Percentiles rank a stretch among this genome's conserved stretches.
Conservation (phyloP, 2,888 invertebrate species). For the Pristionchus fissidentatus region DNA sequence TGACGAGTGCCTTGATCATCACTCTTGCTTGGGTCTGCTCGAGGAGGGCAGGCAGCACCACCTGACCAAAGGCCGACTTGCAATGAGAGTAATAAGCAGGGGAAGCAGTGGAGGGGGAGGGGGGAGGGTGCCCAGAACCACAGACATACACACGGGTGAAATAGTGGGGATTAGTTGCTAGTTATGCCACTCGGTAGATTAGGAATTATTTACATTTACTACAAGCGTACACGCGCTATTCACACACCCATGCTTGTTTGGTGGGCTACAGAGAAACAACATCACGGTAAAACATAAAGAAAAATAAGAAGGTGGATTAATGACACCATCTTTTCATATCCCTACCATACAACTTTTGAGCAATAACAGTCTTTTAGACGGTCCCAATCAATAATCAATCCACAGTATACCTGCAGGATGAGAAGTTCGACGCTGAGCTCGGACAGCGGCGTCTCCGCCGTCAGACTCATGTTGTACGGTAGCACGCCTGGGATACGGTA, state of each 20-base stretch:
- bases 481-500: constrained; percentile 87
- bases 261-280: too few species aligned
- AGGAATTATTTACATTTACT: too few species aligned
- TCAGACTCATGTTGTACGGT: constrained; percentile 90
- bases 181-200: too few species aligned
- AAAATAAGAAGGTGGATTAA: too few species aligned
- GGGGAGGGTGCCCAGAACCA: too few species aligned
- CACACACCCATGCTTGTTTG: too few species aligned
- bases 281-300: too few species aligned
- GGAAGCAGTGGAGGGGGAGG: background rate
- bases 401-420: constrained; percentile 81
- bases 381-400: background rate
- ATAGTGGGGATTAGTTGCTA: too few species aligned
- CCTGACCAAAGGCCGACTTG: too few species aligned
- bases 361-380: background rate
- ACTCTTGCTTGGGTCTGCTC: constrained; percentile 96
- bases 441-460: constrained; percentile 83
- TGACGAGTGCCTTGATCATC: constrained; percentile 84
- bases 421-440: constrained; percentile 91
- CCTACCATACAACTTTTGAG: background rate
- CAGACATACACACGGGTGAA: too few species aligned
- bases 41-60: constrained; percentile 93
- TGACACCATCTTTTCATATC: background rate
- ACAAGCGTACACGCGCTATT: too few species aligned
- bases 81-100: constrained; percentile 13